phyloP scores from a whole-genome alignment of 2,888 invertebrate species.

The Eupithecia pulchellata region DNA sequence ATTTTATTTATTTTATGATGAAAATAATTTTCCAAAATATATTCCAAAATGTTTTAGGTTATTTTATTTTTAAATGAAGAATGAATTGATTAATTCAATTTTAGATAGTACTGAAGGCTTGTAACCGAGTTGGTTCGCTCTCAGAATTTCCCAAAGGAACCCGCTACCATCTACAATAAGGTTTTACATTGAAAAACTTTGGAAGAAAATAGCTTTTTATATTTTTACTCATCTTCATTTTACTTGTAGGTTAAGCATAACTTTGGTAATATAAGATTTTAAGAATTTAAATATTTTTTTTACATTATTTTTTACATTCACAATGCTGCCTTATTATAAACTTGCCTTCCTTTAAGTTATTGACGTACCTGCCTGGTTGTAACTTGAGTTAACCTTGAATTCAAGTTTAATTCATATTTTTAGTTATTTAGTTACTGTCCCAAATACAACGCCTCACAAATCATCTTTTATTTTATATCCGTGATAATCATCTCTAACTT shows the following conservation, averaged over 20 bases:
- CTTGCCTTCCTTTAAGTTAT: background rate
- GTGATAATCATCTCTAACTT: background rate
- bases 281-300: background rate
- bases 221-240: slow-evolving; percentile 12
- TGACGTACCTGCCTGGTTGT: background rate
- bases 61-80: slow-evolving; percentile 9
- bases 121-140: slow-evolving; percentile 34
- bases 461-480: background rate
- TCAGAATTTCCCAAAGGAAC: slow-evolving; percentile 42
- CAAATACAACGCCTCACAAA: background rate
- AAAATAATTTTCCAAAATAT: background rate
- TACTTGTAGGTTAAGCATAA: slow-evolving; percentile 12
- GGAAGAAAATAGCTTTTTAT: slow-evolving; percentile 33
- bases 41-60: slow-evolving; percentile 1
- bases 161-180: slow-evolving; percentile 25
- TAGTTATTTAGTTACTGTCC: background rate
- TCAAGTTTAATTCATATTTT: background rate
- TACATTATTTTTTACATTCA: background rate
- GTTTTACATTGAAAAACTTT: slow-evolving; percentile 34
- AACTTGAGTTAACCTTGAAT: background rate
- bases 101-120: slow-evolving; percentile 28
- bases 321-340: background rate
- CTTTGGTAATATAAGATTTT: background rate
- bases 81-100: slow-evolving; percentile 18
- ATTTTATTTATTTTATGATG: too few species aligned